These are phyloP conservation scores for Ferdinandea cuprea DNA, from an alignment of 2,888 invertebrate species.

Conservation along the genomic window DNA sequence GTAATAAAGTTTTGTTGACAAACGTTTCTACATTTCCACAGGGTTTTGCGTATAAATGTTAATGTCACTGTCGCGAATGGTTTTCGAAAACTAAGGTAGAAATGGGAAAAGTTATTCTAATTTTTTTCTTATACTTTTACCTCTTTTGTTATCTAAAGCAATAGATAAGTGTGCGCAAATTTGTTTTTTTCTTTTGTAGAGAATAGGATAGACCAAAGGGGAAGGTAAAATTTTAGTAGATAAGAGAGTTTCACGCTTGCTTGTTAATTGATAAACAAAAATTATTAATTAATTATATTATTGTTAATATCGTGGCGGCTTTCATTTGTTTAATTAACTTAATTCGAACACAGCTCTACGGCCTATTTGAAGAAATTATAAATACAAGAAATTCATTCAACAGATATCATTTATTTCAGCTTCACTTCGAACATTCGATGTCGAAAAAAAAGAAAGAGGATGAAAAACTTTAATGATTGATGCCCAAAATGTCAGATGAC, in stretches of 20 bases:
- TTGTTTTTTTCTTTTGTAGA: constrained; percentile 28
- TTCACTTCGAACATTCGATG: neutral
- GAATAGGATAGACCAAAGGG: neutral
- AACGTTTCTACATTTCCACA: constrained; percentile 47
- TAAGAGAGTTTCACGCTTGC: constrained; percentile 21
- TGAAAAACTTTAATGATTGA: neutral
- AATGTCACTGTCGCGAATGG: neutral
- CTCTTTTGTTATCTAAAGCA: constrained; percentile 18
- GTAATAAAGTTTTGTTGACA: too few relatives aligned
- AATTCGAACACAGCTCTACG: too few relatives aligned
- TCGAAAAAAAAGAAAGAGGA: neutral
- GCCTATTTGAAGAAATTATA: too few relatives aligned
- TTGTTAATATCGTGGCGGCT: neutral
- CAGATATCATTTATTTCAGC: neutral
- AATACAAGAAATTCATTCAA: neutral
- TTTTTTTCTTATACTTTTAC: neutral
- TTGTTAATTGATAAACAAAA: constrained; percentile 31
- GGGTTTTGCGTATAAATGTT: constrained; percentile 15
- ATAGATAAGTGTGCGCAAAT: constrained; percentile 1
- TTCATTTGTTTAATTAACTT: too few relatives aligned
- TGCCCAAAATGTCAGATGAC: constrained; percentile 5
- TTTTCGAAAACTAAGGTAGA: constrained; percentile 22
- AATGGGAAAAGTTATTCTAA: constrained; percentile 18
- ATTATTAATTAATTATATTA: constrained; percentile 9
- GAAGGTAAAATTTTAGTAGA: constrained; percentile 26